Base-by-base conservation (phyloP, 1,140 invertebrate species). In the Acromyrmex heyeri region DNA sequence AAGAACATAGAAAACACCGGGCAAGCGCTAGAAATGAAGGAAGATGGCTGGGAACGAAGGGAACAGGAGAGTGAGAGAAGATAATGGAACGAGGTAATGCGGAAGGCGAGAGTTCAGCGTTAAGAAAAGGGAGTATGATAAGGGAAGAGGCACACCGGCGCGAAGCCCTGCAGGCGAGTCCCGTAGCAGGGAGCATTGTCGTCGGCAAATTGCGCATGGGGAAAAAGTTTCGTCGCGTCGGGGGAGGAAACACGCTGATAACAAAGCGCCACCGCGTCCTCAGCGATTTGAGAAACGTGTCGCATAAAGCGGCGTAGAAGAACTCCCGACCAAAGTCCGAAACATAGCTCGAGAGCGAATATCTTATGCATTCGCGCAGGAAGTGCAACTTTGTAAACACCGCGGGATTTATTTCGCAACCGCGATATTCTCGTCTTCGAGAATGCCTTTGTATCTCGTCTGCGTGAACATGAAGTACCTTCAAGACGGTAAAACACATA, bases 201-300 rank as follows among this genome's bases (percentile, higher is more conserved):
- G 75, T n/a, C 62, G 34, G 73, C 73, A 85, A 85, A 85, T 79
- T 77, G 83, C 83, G 50, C 83, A 18, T 75, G 83, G 73, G 44
- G 59, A 61, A 85, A 85, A 85, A 85, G 72, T 85, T 85, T 78
- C 16, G 44, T 55, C 38, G 55, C 48, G 59, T 24, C 44, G 34
- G 2, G 57, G 30, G 4, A 53, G 3, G 48, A 85, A 79, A 79
- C 73, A 85, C 73, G 61, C 50, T 78, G 83, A 85, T 85, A 85
- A 85, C 83, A 79, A 85, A 85, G 73, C 30, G 50, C 48, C 59
- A 18, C 12, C 38, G 50, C 65, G 10, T 81, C 14, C 65, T 81
- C 50, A 55, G 38, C 79, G 79, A 83, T 75, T 83, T 75, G 79
- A 83, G 79, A 75, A 75, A 38, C 69, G 27, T 69, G 69, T 61